Evolutionary conservation across 35 echinoderm and acorn worm species (phyloP), one percentile per base, ranked within the genome.

Genomic region (Ophiothrix spiculata): DNA sequence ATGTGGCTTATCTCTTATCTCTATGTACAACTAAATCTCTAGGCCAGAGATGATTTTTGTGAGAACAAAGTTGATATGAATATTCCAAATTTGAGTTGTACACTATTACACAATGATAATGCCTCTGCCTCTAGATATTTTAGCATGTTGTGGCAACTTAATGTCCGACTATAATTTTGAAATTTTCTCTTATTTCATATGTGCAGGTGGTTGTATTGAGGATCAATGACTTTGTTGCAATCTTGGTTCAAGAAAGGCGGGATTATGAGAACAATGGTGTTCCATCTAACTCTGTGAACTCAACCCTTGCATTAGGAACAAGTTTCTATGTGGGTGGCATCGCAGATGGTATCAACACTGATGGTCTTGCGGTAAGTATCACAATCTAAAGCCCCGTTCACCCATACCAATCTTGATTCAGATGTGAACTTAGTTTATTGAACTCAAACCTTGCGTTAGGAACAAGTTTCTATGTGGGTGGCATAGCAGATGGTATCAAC

Each of bases 181-280:
- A n/a, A n/a, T n/a, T n/a, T n/a, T n/a, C n/a, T n/a, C n/a, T n/a
- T n/a, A n/a, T n/a, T n/a, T n/a, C n/a, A n/a, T n/a, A n/a, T n/a
- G n/a, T n/a, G 31, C 79, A 98, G 95, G 81, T 88, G 4, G 56
- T 75, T 0, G 82, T 98, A 45, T 77, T 98, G 56, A 87, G 92
- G 39, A 94, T 98, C 81, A 91, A 91, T 83, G 91, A 90, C 4
- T 98, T 98, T 77, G 81, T 94, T 19, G 91, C 86, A 16, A 86
- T 98, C 16, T 32, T 94, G 33, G 95, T 98, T 0, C 29, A 77
- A 31, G 85, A 88, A 39, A 91, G 82, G 13, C 78, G 76, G 41
- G 95, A 98, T 8, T 98, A 91, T 40, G 76, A 28, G 17, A 73
- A 80, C 16, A 89, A 94, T 60, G 54, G 74, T 79, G 41, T 60